phyloP scores from a whole-genome alignment of 2,888 invertebrate genomes.

The Syritta pipiens region DNA sequence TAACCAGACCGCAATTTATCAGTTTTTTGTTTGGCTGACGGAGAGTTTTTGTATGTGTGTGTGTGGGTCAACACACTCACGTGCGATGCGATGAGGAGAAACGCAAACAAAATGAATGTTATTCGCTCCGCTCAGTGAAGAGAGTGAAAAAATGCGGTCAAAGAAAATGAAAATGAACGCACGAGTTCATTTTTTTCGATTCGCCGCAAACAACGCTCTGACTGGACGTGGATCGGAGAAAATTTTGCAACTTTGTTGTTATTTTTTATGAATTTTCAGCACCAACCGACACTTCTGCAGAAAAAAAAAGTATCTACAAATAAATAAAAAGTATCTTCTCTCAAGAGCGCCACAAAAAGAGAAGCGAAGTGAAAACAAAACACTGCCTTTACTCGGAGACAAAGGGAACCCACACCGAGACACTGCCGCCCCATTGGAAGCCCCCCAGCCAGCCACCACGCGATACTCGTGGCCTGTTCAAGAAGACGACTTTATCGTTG shows the following conservation, averaged over 20 bases:
- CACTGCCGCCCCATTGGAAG: slow-evolving; percentile 30
- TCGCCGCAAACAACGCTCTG: no score
- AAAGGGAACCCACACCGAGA: slow-evolving; percentile 19
- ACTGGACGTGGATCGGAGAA: no score
- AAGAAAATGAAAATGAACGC: slow-evolving; percentile 27
- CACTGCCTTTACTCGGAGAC: slow-evolving; percentile 9
- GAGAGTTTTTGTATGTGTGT: background rate
- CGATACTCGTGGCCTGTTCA: slow-evolving; percentile 32
- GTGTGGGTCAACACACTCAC: background rate
- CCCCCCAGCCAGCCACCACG: slow-evolving; percentile 3
- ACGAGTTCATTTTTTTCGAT: slow-evolving; percentile 21
- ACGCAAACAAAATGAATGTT: background rate
- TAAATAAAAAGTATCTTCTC: background rate
- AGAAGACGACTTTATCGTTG: slow-evolving; percentile 24
- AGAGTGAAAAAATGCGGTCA: slow-evolving; percentile 13
- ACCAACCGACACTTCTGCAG: no score
- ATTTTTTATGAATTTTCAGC: no score
- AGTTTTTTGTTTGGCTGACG: slow-evolving; percentile 38
- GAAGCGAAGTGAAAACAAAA: no score
- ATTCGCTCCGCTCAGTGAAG: slow-evolving; percentile 15
- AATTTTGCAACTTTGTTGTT: no score
- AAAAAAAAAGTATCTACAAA: no score
- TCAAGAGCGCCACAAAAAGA: background rate
- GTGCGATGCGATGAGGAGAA: background rate
- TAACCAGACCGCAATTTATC: slow-evolving; percentile 67